These are phyloP conservation scores for Orthosia incerta DNA, from an alignment of 2,888 invertebrate species.

Conservation along the genomic window DNA sequence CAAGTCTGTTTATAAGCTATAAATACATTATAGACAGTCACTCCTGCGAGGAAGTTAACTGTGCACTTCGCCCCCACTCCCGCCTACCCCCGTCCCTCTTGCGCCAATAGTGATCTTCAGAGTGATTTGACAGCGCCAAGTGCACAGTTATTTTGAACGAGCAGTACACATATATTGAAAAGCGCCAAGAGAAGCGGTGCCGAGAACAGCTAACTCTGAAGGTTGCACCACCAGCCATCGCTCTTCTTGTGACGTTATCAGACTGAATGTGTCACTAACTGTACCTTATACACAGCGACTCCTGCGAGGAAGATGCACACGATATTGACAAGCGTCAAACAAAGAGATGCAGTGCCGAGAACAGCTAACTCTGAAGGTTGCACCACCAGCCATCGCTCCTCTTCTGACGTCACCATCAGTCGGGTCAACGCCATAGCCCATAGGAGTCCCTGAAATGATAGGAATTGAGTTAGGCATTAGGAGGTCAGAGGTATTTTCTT, in stretches of 20 bases:
- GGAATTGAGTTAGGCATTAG: too few relatives aligned
- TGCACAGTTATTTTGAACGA: too few relatives aligned
- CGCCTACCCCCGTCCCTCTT: too few relatives aligned
- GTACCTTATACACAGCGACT: constrained; percentile 92
- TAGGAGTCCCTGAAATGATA: constrained; percentile 89
- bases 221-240: constrained; percentile 80
- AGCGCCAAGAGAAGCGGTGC: constrained; percentile 94
- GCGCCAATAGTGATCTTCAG: too few relatives aligned
- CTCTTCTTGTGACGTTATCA: background rate
- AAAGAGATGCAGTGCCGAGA: constrained; percentile 93
- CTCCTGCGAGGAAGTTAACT: constrained; percentile 91
- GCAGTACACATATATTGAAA: constrained; percentile 90
- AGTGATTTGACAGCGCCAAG: too few relatives aligned
- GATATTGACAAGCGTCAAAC: constrained; percentile 94
- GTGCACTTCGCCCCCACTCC: too few relatives aligned
- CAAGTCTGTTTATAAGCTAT: too few relatives aligned
- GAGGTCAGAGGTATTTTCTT: too few relatives aligned
- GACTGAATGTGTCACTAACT: background rate
- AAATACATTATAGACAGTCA: constrained; percentile 92
- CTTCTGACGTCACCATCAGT: constrained; percentile 85
- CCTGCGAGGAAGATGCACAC: constrained; percentile 93
- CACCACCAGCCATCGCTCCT: constrained; percentile 81
- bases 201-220: constrained; percentile 92
- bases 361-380: constrained; percentile 92
- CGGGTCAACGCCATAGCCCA: constrained; percentile 92